Evolutionary conservation across 2,888 invertebrate species (phyloP).

Genomic region (Hyles lineata): DNA sequence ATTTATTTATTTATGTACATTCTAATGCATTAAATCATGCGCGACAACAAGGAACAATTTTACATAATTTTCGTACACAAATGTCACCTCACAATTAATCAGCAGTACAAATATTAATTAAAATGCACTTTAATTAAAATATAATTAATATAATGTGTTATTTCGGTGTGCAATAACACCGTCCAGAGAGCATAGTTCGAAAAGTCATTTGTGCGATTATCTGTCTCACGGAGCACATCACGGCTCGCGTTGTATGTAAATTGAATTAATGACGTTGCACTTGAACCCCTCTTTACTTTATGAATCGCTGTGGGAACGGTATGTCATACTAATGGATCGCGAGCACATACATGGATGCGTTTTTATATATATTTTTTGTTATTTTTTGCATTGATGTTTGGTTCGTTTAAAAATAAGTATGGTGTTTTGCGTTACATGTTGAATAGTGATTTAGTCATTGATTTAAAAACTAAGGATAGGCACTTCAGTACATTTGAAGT

Average conservation of each 20-base stretch:
- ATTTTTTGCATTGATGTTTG: background rate
- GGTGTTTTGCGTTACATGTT: background rate
- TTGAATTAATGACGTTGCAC: slow-evolving; percentile 75
- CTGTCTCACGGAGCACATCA: slow-evolving; percentile 75
- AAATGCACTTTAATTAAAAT: slow-evolving; percentile 4
- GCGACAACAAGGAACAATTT: no score
- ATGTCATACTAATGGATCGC: slow-evolving; percentile 29
- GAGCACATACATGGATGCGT: background rate
- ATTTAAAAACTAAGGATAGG: no score
- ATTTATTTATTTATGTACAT: no score
- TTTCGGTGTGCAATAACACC: slow-evolving; percentile 48
- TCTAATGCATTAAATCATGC: no score
- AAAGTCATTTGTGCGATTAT: slow-evolving; percentile 81
- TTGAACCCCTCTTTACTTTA: slow-evolving; percentile 58
- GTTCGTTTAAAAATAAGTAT: background rate
- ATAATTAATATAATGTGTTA: slow-evolving; percentile 8
- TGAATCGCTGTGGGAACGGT: slow-evolving; percentile 40
- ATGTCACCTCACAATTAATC: no score
- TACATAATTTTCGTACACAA: no score
- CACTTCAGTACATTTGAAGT: no score
- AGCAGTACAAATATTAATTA: background rate
- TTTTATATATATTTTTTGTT: slow-evolving; percentile 12
- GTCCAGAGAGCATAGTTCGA: slow-evolving; percentile 63
- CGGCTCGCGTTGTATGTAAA: slow-evolving; percentile 70
- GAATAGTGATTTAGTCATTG: background rate